phyloP scores from a whole-genome alignment of 2,113 vertebrate genomes.

The Hemibagrus wyckioides region DNA sequence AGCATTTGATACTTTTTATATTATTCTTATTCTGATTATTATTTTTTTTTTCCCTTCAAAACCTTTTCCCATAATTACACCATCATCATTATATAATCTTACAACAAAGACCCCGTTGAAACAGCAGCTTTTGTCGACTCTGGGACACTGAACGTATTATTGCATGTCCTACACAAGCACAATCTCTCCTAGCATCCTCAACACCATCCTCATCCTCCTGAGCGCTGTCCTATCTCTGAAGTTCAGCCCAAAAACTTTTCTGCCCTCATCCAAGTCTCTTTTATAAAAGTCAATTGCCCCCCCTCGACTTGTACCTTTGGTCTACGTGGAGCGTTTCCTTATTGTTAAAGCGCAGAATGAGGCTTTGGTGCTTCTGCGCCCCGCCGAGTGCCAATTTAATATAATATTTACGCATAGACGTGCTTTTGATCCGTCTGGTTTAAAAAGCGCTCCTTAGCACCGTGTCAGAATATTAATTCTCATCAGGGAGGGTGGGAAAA shows the following conservation, averaged over 20 bases:
- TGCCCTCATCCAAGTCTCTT: slow-evolving; percentile 73
- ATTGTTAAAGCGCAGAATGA: slow-evolving; percentile 79
- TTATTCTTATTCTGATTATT: slow-evolving; percentile 78
- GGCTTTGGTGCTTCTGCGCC: slow-evolving; percentile 84
- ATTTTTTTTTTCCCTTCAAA: slow-evolving; percentile 87
- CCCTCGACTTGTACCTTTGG: slow-evolving; percentile 76
- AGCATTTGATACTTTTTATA: slow-evolving; percentile 89
- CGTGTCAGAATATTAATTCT: slow-evolving; percentile 87
- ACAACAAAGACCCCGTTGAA: slow-evolving; percentile 98
- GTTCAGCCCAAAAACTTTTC: slow-evolving; percentile 87
- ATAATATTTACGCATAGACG: slow-evolving; percentile 93
- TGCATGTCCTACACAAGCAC: slow-evolving; percentile 85
- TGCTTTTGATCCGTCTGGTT: slow-evolving; percentile 82
- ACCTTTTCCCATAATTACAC: slow-evolving; percentile 94
- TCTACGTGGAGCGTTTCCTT: slow-evolving; percentile 48
- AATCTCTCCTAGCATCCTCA: slow-evolving; percentile 56
- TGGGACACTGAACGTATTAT: slow-evolving; percentile 96
- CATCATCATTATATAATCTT: slow-evolving; percentile 99
- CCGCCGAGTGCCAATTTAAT: slow-evolving; percentile 87
- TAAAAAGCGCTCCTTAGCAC: slow-evolving; percentile 85
- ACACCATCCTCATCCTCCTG: slow-evolving; percentile 69
- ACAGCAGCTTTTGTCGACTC: slow-evolving; percentile 95
- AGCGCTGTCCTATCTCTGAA: slow-evolving; percentile 76
- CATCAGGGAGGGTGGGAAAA: slow-evolving; percentile 81
- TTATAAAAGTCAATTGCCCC: slow-evolving; percentile 71